Percentiles rank a stretch among this genome's conserved stretches.
These are phyloP conservation scores for Tetropium fuscum DNA, from an alignment of 2,888 invertebrate genomes.

Conservation along the genomic window DNA sequence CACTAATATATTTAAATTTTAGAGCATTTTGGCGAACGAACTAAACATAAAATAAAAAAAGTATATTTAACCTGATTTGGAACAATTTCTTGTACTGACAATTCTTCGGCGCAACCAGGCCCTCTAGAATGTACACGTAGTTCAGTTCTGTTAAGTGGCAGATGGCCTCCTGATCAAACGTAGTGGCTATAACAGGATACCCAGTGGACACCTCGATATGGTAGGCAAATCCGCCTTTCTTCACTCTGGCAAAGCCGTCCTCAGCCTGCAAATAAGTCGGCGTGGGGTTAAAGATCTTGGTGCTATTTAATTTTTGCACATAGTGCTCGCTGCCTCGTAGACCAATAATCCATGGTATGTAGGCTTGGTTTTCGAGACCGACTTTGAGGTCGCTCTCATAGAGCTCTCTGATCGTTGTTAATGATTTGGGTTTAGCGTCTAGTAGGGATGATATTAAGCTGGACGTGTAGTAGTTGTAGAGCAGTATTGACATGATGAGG, in stretches of 20 bases:
- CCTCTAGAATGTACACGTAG: slow-evolving; percentile 55
- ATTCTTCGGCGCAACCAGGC: slow-evolving; percentile 63
- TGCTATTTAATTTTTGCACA: slow-evolving; percentile 46
- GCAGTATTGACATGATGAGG: slow-evolving; percentile 61
- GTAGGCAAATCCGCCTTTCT: slow-evolving; percentile 68
- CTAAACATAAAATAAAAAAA: slow-evolving; percentile 5
- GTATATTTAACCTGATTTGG: slow-evolving; percentile 50
- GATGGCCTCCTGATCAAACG: slow-evolving; percentile 65
- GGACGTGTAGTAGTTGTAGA: slow-evolving; percentile 73
- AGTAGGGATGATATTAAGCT: slow-evolving; percentile 72
- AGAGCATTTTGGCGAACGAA: too few relatives aligned
- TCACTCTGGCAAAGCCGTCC: slow-evolving; percentile 64
- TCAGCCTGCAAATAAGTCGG: slow-evolving; percentile 42
- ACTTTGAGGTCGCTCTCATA: slow-evolving; percentile 67
- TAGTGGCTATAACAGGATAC: slow-evolving; percentile 59
- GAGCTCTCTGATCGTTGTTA: slow-evolving; percentile 68
- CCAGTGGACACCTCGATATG: slow-evolving; percentile 67
- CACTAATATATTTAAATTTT: too few relatives aligned
- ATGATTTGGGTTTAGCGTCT: slow-evolving; percentile 67
- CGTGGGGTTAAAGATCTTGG: slow-evolving; percentile 45
- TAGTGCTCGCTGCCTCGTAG: slow-evolving; percentile 46
- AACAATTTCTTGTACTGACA: slow-evolving; percentile 59
- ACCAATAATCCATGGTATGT: slow-evolving; percentile 62
- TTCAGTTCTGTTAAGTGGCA: slow-evolving; percentile 65
- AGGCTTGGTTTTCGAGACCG: slow-evolving; percentile 68